Evolutionary conservation across 1,140 invertebrate genomes (phyloP).

Genomic region (Temnothorax curvispinosus): DNA sequence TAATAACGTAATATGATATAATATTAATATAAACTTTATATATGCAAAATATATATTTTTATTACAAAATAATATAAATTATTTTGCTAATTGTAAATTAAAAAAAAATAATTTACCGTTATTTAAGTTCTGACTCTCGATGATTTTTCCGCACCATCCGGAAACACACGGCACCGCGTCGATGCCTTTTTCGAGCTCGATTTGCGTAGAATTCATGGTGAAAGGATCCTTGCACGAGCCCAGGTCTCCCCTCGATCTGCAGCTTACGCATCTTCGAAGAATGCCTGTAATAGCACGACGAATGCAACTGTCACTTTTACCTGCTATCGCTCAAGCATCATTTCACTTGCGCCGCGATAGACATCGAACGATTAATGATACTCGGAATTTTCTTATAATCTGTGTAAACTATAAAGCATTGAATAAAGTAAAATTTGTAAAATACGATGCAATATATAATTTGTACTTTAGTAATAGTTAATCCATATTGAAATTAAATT

Average conservation of each 20-base stretch:
- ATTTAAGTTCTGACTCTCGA: slow-evolving; percentile 90
- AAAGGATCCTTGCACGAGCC: slow-evolving; percentile 96
- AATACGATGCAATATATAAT: not conserved
- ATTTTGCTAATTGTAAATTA: not conserved
- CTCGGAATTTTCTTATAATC: not conserved
- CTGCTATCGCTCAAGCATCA: not conserved
- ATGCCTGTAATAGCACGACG: slow-evolving; percentile 82
- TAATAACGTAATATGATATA: slow-evolving; percentile 14
- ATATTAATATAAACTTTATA: slow-evolving; percentile 1
- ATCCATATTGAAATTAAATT: not conserved
- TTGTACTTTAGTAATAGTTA: not conserved
- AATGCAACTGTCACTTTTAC: slow-evolving; percentile 45
- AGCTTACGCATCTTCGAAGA: slow-evolving; percentile 91
- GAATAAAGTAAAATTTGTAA: not conserved
- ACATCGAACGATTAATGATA: not conserved
- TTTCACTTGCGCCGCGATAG: slow-evolving; percentile 14
- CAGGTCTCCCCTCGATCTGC: slow-evolving; percentile 93
- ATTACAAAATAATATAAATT: not conserved
- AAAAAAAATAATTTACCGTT: slow-evolving; percentile 81
- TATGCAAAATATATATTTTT: slow-evolving; percentile 1
- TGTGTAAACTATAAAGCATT: not conserved
- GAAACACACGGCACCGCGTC: slow-evolving; percentile 93
- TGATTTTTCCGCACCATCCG: slow-evolving; percentile 96
- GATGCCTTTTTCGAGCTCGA: slow-evolving; percentile 89
- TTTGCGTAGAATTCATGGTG: slow-evolving; percentile 90